Percentiles rank a stretch among this genome's conserved stretches.
These are phyloP conservation scores for Leptinotarsa tumamoca DNA, from an alignment of 2,888 invertebrate species.

Conservation along the genomic window DNA sequence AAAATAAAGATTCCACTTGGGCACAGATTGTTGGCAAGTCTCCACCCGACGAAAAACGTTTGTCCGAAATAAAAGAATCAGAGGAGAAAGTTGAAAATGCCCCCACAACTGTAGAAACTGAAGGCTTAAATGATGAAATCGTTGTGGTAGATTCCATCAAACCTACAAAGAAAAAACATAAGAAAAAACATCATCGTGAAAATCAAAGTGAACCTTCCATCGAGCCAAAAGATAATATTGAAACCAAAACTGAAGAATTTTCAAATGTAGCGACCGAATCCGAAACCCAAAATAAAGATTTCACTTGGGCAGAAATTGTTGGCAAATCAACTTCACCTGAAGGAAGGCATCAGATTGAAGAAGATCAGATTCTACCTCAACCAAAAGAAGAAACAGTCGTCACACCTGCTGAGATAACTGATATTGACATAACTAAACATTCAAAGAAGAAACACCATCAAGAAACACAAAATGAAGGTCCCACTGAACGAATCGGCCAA, in stretches of 20 bases:
- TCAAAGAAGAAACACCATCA: slow-evolving; percentile 30
- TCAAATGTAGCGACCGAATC: not conserved
- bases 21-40: slow-evolving; percentile 1
- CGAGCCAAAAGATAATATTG: not conserved
- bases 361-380: not conserved
- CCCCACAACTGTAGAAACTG: not conserved
- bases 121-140: not conserved
- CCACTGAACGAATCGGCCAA: not conserved
- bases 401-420: not conserved
- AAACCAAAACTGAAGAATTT: not conserved
- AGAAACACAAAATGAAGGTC: not conserved
- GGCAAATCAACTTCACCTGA: not conserved
- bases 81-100: not conserved
- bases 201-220: not conserved
- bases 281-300: not conserved
- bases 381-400: not conserved
- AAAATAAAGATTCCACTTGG: slow-evolving; percentile 6
- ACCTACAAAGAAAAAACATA: slow-evolving; percentile 36
- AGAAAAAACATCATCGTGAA: slow-evolving; percentile 21
- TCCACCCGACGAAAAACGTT: not conserved
- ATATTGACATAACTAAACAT: slow-evolving; percentile 22
- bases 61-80: not conserved
- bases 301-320: slow-evolving; percentile 1
- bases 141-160: slow-evolving; percentile 16
- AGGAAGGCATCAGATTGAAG: not conserved